Evolutionary conservation across 2,113 vertebrate species (phyloP).

Genomic region (Eulacestoma nigropectus): DNA sequence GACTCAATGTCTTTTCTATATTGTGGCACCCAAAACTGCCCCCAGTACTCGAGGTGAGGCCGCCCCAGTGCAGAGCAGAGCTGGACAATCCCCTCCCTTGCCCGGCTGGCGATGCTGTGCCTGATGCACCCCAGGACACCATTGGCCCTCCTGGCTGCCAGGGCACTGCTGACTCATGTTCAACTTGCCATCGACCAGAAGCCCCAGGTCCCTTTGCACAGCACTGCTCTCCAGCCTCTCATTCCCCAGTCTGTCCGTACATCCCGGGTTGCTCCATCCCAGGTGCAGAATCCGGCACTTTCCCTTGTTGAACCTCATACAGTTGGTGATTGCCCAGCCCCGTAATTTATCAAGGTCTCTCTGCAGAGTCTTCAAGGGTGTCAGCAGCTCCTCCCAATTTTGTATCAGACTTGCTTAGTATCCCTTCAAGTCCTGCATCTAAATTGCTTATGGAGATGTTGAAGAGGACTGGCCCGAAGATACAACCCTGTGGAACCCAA

Average conservation of each 20-base stretch:
- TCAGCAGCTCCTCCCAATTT: neutral
- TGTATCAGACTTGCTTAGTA: no score
- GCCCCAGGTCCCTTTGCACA: fast-evolving
- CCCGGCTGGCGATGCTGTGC: fast-evolving
- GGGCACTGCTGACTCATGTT: neutral
- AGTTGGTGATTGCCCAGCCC: no score
- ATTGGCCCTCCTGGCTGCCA: neutral
- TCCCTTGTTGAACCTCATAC: no score
- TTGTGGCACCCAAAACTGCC: fast-evolving
- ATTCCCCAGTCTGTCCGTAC: fast-evolving
- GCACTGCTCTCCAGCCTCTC: neutral
- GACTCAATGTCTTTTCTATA: neutral
- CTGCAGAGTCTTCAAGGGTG: neutral
- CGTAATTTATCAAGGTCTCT: neutral
- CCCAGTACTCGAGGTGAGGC: fast-evolving
- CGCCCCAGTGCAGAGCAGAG: fast-evolving
- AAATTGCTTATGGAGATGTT: neutral
- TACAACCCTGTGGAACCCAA: neutral
- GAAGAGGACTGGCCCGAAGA: neutral
- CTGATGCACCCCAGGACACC: fast-evolving
- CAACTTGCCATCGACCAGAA: fast-evolving
- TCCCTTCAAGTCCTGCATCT: neutral
- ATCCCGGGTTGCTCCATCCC: fast-evolving
- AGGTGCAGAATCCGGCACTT: neutral
- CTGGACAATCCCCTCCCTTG: fast-evolving